phyloP scores from a whole-genome alignment of 2,888 invertebrate species.

The Ectobius pallidus region DNA sequence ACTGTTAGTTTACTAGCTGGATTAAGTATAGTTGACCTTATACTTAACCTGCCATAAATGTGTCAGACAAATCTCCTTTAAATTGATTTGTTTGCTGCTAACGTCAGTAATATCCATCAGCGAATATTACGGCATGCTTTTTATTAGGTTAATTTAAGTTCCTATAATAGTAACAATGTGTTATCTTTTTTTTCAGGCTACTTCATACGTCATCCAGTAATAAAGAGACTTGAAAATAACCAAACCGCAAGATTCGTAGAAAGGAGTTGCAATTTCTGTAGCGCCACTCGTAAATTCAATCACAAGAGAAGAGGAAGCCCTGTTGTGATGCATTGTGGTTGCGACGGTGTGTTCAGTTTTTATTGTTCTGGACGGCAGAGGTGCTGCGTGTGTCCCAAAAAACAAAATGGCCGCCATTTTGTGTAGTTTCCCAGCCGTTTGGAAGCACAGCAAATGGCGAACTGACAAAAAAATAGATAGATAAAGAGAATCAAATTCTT shows the following conservation, averaged over 20 bases:
- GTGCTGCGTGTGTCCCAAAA: background rate
- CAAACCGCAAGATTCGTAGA: background rate
- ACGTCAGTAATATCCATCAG: too few relatives aligned
- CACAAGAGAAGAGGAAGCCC: background rate
- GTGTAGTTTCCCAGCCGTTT: constrained; percentile 53
- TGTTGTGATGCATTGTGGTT: constrained; percentile 21
- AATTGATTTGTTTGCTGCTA: too few relatives aligned
- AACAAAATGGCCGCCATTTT: constrained; percentile 3
- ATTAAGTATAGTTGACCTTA: too few relatives aligned
- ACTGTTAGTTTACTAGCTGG: too few relatives aligned
- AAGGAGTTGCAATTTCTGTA: constrained; percentile 1
- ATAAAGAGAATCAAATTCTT: constrained; percentile 42
- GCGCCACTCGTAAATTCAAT: background rate
- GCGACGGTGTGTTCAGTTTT: background rate
- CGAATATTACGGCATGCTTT: too few relatives aligned
- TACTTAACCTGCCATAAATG: too few relatives aligned
- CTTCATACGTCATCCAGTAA: background rate
- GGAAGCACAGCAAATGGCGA: constrained; percentile 84
- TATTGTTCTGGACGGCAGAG: background rate
- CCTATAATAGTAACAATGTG: too few relatives aligned
- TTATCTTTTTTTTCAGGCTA: constrained; percentile 6
- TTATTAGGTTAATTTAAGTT: too few relatives aligned
- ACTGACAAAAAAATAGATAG: constrained; percentile 56
- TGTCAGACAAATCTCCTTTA: too few relatives aligned
- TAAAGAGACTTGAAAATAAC: background rate